A percentile compares a stretch with the other conserved stretches of the same genome.
Evolutionary conservation across 2,113 vertebrate species (phyloP).

Genomic region (Austrofundulus limnaeus): DNA sequence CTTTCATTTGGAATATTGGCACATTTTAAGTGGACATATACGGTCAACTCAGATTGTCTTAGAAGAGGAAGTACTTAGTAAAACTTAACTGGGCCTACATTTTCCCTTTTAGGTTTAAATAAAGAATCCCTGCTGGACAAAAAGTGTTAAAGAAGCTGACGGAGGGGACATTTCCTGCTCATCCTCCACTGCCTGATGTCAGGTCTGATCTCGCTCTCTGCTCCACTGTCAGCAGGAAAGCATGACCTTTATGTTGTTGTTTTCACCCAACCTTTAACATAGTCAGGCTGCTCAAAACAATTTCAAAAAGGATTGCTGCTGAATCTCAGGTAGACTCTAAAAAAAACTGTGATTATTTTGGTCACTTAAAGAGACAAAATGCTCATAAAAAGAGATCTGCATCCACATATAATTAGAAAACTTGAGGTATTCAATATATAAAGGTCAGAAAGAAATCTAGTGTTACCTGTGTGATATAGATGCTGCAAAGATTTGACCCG

Average conservation of each 20-base stretch:
- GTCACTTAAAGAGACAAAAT: no score
- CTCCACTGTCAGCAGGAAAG: slow-evolving; percentile 37
- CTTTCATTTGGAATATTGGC: not conserved
- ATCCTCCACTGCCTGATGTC: slow-evolving; percentile 26
- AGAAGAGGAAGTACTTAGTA: not conserved
- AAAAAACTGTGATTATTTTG: no score
- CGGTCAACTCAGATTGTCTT: not conserved
- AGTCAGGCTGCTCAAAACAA: not conserved
- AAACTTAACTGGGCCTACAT: not conserved
- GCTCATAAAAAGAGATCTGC: no score
- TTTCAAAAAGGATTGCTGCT: not conserved
- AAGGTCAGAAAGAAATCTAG: no score
- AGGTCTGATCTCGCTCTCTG: slow-evolving; percentile 40
- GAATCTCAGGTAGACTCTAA: no score
- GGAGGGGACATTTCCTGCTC: slow-evolving; percentile 26
- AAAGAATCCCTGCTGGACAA: not conserved
- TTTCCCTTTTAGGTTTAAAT: not conserved
- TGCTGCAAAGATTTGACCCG: not conserved
- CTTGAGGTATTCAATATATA: no score
- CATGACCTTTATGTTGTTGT: slow-evolving; percentile 48
- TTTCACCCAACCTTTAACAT: not conserved
- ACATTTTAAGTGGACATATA: not conserved
- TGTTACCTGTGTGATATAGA: no score
- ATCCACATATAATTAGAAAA: no score
- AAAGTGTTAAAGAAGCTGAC: not conserved